Percentiles rank a stretch among this genome's conserved stretches.
Evolutionary conservation across 2,797 vertebrate genomes (phyloP).

Genomic region (Poecilia velifera): DNA sequence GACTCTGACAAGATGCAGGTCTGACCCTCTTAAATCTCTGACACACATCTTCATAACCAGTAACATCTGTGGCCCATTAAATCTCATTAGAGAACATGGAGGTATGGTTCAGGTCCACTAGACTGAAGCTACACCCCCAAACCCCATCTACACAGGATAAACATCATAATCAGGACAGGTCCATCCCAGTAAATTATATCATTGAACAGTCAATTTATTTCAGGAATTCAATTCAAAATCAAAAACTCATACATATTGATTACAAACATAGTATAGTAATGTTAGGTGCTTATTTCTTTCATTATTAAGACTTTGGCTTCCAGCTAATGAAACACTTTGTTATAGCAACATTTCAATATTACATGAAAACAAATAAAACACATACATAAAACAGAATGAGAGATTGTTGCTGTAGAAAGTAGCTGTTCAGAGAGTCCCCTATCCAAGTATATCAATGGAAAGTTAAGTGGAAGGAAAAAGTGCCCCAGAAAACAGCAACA

Average conservation of each 20-base stretch:
- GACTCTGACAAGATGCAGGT: conserved; percentile 69
- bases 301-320: not conserved
- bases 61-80: conserved; percentile 73
- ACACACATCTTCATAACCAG: conserved; percentile 72
- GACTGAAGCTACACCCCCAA: conserved; percentile 38
- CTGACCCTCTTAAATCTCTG: conserved; percentile 70
- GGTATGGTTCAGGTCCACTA: conserved; percentile 6
- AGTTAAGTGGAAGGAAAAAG: not conserved
- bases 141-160: not conserved
- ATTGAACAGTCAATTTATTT: not conserved
- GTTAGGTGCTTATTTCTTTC: not conserved
- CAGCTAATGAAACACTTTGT: not conserved
- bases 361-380: not conserved
- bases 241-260: not conserved
- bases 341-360: not conserved
- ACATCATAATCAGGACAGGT: not conserved
- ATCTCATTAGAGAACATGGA: conserved; percentile 64
- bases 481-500: not conserved
- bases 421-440: not conserved
- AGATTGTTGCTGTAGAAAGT: not conserved
- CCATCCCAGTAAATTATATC: not conserved
- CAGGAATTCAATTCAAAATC: not conserved
- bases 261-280: not conserved
- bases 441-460: not conserved
- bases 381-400: not conserved